Conservation (phyloP, 2,113 vertebrate genomes). For the Petroica traversi region DNA sequence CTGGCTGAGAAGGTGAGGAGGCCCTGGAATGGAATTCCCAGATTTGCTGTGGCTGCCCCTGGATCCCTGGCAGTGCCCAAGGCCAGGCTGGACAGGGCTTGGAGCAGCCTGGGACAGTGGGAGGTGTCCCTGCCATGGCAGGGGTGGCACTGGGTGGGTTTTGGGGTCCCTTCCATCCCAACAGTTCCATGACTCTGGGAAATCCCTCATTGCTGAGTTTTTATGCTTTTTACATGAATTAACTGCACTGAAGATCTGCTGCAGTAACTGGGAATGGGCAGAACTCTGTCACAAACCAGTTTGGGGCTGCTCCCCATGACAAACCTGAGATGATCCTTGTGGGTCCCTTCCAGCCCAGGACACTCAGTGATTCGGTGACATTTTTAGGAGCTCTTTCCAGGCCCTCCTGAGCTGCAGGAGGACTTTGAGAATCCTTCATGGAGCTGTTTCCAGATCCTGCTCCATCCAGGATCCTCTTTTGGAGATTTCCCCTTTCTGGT, state of each 20-base stretch:
- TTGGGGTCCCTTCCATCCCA: neutral
- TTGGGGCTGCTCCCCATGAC: fast-evolving
- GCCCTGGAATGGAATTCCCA: neutral
- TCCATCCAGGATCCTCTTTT: neutral
- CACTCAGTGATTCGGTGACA: no score
- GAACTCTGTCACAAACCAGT: fast-evolving
- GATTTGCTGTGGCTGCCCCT: neutral
- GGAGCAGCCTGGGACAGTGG: fast-evolving
- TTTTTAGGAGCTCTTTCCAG: neutral
- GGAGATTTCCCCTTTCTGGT: neutral
- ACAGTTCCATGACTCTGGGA: no score
- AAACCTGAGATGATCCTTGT: neutral
- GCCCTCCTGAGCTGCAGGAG: neutral
- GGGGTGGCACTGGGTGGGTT: fast-evolving
- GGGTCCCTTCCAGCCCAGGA: neutral
- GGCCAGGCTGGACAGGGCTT: fast-evolving
- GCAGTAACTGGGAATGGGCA: no score
- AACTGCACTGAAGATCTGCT: neutral
- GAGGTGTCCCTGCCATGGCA: neutral
- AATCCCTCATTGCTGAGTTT: neutral
- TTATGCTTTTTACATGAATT: neutral
- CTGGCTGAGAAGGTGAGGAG: fast-evolving
- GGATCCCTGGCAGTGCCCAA: neutral
- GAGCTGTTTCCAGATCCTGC: neutral
- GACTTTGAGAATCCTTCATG: neutral